phyloP scores from a whole-genome alignment of 2,113 vertebrate genomes.

The Forbesichthys agassizii region DNA sequence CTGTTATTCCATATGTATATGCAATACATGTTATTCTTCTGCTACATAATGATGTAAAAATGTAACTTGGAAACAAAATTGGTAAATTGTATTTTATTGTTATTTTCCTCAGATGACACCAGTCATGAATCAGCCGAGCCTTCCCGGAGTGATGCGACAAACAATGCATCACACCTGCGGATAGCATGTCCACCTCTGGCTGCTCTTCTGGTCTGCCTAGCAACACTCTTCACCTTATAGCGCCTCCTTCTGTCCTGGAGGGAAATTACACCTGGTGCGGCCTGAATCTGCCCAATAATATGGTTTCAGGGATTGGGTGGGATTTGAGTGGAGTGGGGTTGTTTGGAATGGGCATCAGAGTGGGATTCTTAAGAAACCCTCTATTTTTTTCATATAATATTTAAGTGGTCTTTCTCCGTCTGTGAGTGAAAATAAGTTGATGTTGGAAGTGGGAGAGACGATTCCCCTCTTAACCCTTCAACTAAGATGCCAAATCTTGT shows the following conservation, averaged over 20 bases:
- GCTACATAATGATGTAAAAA: background rate
- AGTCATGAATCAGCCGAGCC: conserved; percentile 95
- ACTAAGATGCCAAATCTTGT: conserved; percentile 89
- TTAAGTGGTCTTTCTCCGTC: conserved; percentile 85
- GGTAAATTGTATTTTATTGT: conserved; percentile 4
- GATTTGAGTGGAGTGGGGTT: conserved; percentile 31
- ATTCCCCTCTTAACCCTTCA: conserved; percentile 77
- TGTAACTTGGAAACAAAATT: background rate
- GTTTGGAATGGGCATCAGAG: conserved; percentile 61
- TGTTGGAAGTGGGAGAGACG: conserved; percentile 80
- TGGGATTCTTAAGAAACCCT: conserved; percentile 83
- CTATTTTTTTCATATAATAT: conserved; percentile 89
- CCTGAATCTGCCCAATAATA: conserved; percentile 73
- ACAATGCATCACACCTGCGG: conserved; percentile 81
- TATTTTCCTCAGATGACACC: conserved; percentile 84
- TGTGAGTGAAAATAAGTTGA: conserved; percentile 77
- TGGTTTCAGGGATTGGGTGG: conserved; percentile 63
- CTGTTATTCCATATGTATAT: background rate
- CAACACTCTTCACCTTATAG: conserved; percentile 94
- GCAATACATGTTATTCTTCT: background rate
- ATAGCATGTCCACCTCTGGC: conserved; percentile 85
- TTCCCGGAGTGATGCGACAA: conserved; percentile 87
- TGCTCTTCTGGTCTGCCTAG: conserved; percentile 84
- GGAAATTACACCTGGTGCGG: conserved; percentile 72
- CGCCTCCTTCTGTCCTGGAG: conserved; percentile 85